Evolutionary conservation across 2,797 vertebrate species (phyloP).

Genomic region (Cephalopachus bancanus): DNA sequence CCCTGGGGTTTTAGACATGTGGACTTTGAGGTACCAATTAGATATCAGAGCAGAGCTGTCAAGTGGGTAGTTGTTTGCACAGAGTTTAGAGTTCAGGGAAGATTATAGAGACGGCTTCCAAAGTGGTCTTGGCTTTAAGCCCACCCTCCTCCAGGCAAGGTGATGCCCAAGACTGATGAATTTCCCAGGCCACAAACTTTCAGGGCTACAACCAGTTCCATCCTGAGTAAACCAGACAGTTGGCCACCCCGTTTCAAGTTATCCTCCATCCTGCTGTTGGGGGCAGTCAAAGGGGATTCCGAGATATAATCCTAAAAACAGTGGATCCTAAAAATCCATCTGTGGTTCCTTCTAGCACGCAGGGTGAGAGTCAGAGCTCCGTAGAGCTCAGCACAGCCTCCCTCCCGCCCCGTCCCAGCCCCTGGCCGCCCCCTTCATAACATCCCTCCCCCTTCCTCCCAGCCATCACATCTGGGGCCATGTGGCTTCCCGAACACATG

Average conservation of each 20-base stretch:
- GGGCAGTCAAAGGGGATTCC: not conserved
- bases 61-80: not conserved
- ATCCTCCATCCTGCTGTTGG: not conserved
- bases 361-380: not conserved
- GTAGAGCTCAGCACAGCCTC: not conserved
- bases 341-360: not conserved
- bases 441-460: accelerated
- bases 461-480: not conserved
- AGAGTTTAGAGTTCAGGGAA: too few relatives aligned
- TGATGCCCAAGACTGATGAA: not conserved
- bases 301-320: not conserved
- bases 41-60: not conserved
- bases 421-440: not conserved
- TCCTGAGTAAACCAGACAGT: not conserved
- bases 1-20: not conserved
- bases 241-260: not conserved
- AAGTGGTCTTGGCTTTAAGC: not conserved
- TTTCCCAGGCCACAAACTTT: not conserved
- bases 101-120: not conserved
- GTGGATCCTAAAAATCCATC: not conserved
- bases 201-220: not conserved
- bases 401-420: not conserved
- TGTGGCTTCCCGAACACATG: not conserved
- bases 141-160: not conserved
- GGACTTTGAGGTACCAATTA: not conserved